Evolutionary conservation across 2,113 vertebrate species (phyloP).

Genomic region (Ptilonorhynchus violaceus): DNA sequence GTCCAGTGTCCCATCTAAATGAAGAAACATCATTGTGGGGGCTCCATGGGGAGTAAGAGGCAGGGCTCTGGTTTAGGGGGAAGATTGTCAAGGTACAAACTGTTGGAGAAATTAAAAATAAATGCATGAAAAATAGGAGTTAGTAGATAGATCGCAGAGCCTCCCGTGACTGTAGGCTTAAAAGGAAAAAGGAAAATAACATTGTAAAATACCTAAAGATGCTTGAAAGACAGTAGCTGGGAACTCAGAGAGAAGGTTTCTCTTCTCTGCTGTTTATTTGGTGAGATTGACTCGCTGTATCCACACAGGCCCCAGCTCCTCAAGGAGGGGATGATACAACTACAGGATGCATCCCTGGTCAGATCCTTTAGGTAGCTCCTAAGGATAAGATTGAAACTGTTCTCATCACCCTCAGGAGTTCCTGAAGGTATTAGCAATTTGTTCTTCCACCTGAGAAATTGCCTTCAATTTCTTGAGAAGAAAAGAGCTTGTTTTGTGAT

Average conservation of each 20-base stretch:
- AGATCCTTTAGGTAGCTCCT: background rate
- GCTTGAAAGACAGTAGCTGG: background rate
- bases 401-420: background rate
- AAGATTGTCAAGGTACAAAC: background rate
- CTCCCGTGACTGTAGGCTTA: background rate
- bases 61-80: background rate
- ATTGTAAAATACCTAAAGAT: background rate
- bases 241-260: background rate
- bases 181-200: background rate
- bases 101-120: background rate
- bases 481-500: background rate
- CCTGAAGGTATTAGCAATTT: background rate
- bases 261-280: background rate
- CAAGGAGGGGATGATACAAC: background rate
- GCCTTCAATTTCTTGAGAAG: background rate
- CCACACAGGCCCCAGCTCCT: background rate
- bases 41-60: background rate
- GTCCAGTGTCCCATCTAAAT: background rate
- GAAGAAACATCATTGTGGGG: background rate
- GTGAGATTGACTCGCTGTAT: background rate
- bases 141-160: background rate
- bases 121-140: background rate
- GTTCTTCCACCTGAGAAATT: background rate
- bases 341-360: background rate
- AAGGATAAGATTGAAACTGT: background rate